Base-by-base conservation (phyloP, 2,113 vertebrate genomes). In the Chauna torquata region DNA sequence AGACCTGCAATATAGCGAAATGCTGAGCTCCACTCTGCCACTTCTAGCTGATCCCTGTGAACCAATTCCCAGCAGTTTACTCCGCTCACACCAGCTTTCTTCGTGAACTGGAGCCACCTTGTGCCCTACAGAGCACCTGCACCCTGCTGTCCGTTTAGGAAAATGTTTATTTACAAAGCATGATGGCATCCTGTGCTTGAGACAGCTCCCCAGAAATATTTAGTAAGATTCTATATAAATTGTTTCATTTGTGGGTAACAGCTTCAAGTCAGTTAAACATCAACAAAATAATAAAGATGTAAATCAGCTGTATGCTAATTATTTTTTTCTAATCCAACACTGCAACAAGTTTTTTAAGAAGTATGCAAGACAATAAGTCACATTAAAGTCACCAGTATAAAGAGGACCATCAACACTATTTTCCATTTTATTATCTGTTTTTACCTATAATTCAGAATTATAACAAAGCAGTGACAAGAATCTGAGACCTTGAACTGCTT, bases 51-150 rank as follows among this genome's bases (percentile, higher is more conserved):
- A 78, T 71, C 70, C 42, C 90, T 68, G 42, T 2, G 58, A 62
- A 80, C 82, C 40, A 17, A 7, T 3, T 70, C 25, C 58, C 64
- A 76, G 70, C 91, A 47, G 57, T 52, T 52, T 34, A 12, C 44
- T 28, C 32, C 1, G 11, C 83, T 92, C 85, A 32, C 66, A 4
- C 75, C 65, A 62, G 47, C 88, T 77, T 93, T 96, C 94, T 89
- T 55, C 95, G 75, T 94, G 40, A 96, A 96, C 97, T 97, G 82
- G 97, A 97, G 98, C 98, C 98, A 98, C 97, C 98, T 98, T 97
- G 97, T 98, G 98, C 98, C 88, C 86, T 82, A 2, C 1, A 14
- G 7, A 93, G 96, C 92, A 95, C 97, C 97, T 97, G 91, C 97
- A 97, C 79, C 83, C 96, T 78, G 55, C 25, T 30, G 5, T 11